A percentile compares a stretch with the other conserved stretches of the same genome.
Evolutionary conservation across 2,797 vertebrate species (phyloP).

Genomic region (Platalea minor): DNA sequence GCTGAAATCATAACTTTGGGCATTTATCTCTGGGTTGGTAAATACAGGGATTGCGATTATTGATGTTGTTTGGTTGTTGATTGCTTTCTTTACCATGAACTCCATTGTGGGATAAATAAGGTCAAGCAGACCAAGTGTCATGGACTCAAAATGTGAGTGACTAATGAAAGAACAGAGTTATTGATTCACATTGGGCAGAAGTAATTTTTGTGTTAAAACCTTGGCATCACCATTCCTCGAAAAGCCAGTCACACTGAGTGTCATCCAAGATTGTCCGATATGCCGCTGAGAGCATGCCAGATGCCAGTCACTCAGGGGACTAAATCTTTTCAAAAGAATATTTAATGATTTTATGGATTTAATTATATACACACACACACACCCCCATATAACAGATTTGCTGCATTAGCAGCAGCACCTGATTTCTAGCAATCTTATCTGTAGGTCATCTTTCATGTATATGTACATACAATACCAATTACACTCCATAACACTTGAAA

Average conservation of each 20-base stretch:
- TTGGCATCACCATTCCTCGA: background rate
- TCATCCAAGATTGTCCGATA: constrained; percentile 36
- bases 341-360: constrained; percentile 48
- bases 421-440: constrained; percentile 62
- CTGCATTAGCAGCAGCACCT: constrained; percentile 20
- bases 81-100: background rate
- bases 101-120: constrained; percentile 35
- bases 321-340: constrained; percentile 31
- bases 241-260: constrained; percentile 31
- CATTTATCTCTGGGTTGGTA: background rate
- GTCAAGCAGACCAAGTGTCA: background rate
- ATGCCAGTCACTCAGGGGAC: constrained; percentile 49
- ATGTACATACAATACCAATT: constrained; percentile 37
- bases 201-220: constrained; percentile 54
- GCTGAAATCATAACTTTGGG: background rate
- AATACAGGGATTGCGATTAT: background rate
- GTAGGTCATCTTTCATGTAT: background rate
- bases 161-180: constrained; percentile 58
- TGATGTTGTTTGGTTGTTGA: background rate
- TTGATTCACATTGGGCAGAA: constrained; percentile 46
- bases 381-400: background rate
- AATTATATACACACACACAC: background rate
- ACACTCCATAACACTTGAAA: constrained; percentile 24
- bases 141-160: constrained; percentile 19
- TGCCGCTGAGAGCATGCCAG: constrained; percentile 47